Conservation (phyloP, 2,797 vertebrate genomes). For the Lepilemur septentrionalis region DNA sequence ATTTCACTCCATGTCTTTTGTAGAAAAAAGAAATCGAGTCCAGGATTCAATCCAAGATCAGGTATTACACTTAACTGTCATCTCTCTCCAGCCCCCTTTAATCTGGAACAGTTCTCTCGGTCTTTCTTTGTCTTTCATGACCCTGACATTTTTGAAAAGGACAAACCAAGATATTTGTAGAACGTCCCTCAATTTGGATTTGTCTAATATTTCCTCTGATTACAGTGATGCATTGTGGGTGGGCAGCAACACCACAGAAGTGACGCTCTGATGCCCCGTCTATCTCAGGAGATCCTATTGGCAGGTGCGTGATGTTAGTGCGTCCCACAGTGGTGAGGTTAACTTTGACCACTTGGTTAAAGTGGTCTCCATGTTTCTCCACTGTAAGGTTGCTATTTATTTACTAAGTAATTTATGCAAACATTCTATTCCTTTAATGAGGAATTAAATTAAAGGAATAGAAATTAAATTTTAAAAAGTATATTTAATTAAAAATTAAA, state of each 20-base stretch:
- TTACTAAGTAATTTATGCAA: neutral
- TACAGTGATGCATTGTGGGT: neutral
- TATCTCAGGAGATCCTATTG: neutral
- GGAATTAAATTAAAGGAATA: no score
- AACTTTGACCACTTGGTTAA: neutral
- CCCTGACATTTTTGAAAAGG: slow-evolving; percentile 29
- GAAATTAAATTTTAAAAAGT: no score
- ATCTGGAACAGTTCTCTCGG: neutral
- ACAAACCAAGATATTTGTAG: slow-evolving; percentile 3
- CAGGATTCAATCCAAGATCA: neutral
- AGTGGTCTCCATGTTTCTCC: neutral
- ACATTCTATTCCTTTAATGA: neutral
- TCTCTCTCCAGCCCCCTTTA: neutral
- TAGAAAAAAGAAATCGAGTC: neutral
- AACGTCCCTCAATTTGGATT: neutral
- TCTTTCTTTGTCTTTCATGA: slow-evolving; percentile 6
- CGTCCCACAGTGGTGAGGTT: neutral
- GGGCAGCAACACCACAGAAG: neutral
- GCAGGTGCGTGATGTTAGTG: neutral
- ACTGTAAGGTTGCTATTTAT: neutral
- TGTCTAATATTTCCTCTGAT: neutral
- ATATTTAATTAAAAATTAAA: no score
- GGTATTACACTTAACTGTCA: neutral
- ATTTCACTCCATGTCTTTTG: neutral
- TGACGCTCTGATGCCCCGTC: neutral